Conservation (phyloP, 2,888 invertebrate genomes). For the Diloba caeruleocephala region DNA sequence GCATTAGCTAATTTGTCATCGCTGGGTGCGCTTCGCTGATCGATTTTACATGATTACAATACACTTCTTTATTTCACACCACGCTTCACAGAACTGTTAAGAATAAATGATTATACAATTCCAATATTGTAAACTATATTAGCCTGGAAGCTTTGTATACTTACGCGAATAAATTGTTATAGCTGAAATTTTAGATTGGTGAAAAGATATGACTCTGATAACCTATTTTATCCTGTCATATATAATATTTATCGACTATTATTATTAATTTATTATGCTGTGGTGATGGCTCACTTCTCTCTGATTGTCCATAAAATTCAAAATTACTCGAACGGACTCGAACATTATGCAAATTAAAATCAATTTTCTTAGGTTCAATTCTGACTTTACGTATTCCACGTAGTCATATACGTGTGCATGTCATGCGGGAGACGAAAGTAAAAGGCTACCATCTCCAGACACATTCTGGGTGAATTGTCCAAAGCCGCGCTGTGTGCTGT, state of each 20-base stretch:
- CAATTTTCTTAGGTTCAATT: slow-evolving; percentile 64
- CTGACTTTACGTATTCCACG: slow-evolving; percentile 50
- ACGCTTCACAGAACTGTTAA: slow-evolving; percentile 26
- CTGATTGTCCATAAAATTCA: slow-evolving; percentile 75
- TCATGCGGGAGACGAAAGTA: no score
- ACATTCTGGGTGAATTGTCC: slow-evolving; percentile 28
- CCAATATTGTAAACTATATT: not conserved
- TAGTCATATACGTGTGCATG: slow-evolving; percentile 28
- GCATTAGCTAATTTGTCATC: slow-evolving; percentile 85
- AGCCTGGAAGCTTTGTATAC: slow-evolving; percentile 1
- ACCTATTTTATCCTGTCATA: slow-evolving; percentile 8
- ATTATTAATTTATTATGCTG: slow-evolving; percentile 51
- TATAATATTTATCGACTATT: slow-evolving; percentile 49
- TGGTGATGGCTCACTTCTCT: slow-evolving; percentile 55
- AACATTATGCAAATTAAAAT: slow-evolving; percentile 75
- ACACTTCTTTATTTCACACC: slow-evolving; percentile 43
- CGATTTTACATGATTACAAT: slow-evolving; percentile 62
- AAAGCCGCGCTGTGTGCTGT: no score
- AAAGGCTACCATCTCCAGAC: no score
- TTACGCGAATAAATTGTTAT: not conserved
- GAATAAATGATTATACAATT: slow-evolving; percentile 10
- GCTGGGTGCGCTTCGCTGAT: slow-evolving; percentile 63
- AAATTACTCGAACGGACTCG: slow-evolving; percentile 75
- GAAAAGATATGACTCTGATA: not conserved
- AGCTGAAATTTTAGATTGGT: not conserved